Evolutionary conservation across 2,888 invertebrate genomes (phyloP), one percentile per base, ranked within the genome.

Genomic region (Nipponacmea schrenckii): DNA sequence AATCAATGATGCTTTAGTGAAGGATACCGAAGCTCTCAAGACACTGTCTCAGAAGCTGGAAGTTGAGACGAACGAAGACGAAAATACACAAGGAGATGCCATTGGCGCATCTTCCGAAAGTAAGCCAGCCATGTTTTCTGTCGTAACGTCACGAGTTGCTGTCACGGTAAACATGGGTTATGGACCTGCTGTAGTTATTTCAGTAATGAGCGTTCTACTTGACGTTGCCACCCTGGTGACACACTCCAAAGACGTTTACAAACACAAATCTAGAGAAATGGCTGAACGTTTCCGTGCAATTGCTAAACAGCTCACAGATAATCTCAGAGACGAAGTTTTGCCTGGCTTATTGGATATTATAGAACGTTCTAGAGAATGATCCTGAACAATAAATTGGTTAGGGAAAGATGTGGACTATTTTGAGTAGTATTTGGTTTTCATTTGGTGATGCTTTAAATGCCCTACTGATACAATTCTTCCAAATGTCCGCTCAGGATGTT

Each of bases 301-400:
- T 17, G 48, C 48, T 7, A n/a, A 48, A 1, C 17, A 48, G n/a
- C 48, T 48, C 15, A 48, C 48, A 48, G 17, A 15, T 48, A 48
- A 48, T 17, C n/a, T 48, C 15, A 48, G 48, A 7, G 48, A 48
- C n/a, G 48, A 48, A 48, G n/a, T 48, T 7, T 17, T 48, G 48
- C 48, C 48, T 15, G 15, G 48, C n/a, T 48, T 48, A 48, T 48
- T 48, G 15, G 48, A 48, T 48, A 48, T 17, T 17, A 17, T n/a
- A 17, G 48, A 48, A 48, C n/a, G n/a, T 48, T 48, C n/a, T 48
- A n/a, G 48, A 48, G n/a, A 48, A 48, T 48, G 48, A 48, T 48
- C 48, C n/a, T n/a, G n/a, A n/a, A n/a, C n/a, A n/a, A n/a, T n/a
- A n/a, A n/a, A n/a, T n/a, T n/a, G n/a, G n/a, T n/a, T n/a, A n/a